Evolutionary conservation across 64 coral and sea anemone genomes (phyloP), one percentile per base, ranked within the genome.

Genomic region (Montipora cactus): DNA sequence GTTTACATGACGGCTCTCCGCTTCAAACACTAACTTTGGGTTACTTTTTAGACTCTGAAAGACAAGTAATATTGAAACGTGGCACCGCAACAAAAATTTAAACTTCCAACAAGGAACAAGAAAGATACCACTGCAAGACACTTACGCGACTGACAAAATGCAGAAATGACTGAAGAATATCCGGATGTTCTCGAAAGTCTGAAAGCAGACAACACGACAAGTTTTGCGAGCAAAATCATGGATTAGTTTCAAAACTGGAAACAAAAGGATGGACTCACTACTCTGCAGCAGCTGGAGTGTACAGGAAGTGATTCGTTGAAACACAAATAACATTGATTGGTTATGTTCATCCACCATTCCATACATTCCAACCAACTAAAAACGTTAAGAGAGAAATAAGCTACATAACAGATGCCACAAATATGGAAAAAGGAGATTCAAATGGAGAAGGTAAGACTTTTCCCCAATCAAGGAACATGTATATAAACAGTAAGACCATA

Each of bases 361-460:
- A 22, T 97, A 97, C 95, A 97, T 97, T 1, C 95, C 92, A n/a
- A 94, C 89, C 8, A 97, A 92, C 95, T 97, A 55, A 44, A 89
- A 84, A 47, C 18, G 12, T 10, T 51, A 59, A 9, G 14, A 2
- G 44, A 53, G 11, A 23, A 3, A 89, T 4, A 18, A 14, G 62
- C 11, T 18, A 9, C 11, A 37, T 37, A 37, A 37, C 37, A 37
- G 37, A 37, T 37, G 37, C 37, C 37, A 37, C 37, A 37, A 37
- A 37, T 37, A 37, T 37, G 37, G 37, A 37, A 37, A 37, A 37
- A 37, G 37, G 37, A 37, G 37, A 37, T 37, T 37, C 37, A 37
- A 37, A 37, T 37, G 37, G 37, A 37, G 37, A 37, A 37, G 0
- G 37, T 37, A 37, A 37, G 37, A 37, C 37, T 37, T 37, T 37